A percentile compares a stretch with the other conserved stretches of the same genome.
Evolutionary conservation across 1,140 invertebrate species (phyloP).

Genomic region (Dufourea novaeangliae): DNA sequence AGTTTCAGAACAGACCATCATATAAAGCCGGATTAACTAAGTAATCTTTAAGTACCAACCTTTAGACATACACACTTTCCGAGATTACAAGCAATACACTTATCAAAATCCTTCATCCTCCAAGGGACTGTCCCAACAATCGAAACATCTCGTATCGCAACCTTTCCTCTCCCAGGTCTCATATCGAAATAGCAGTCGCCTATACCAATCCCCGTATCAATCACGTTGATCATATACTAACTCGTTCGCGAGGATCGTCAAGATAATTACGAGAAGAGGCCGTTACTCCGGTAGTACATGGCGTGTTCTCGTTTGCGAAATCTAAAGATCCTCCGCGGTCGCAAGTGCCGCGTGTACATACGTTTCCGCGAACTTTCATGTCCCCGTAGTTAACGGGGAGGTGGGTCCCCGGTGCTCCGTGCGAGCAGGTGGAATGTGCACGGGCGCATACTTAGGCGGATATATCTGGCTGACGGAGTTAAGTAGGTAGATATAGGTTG

Average conservation of each 20-base stretch:
- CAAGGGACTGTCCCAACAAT: background rate
- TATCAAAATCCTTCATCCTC: background rate
- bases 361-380: background rate
- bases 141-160: background rate
- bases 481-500: slow-evolving; percentile 27
- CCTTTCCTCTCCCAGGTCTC: no score
- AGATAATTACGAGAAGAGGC: background rate
- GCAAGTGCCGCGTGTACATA: background rate
- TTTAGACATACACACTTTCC: background rate
- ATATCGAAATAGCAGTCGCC: background rate
- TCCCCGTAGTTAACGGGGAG: slow-evolving; percentile 23
- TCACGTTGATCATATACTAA: background rate
- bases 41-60: no score
- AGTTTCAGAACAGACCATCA: no score
- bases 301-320: background rate
- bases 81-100: background rate
- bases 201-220: background rate
- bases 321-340: background rate
- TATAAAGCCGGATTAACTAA: background rate
- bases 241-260: background rate
- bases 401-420: slow-evolving; percentile 32
- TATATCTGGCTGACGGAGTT: slow-evolving; percentile 24
- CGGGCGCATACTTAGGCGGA: slow-evolving; percentile 4
- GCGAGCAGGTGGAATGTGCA: slow-evolving; percentile 62
- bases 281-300: no score